Conservation (phyloP, 2,113 vertebrate genomes). For the Ochotona curzoniae region DNA sequence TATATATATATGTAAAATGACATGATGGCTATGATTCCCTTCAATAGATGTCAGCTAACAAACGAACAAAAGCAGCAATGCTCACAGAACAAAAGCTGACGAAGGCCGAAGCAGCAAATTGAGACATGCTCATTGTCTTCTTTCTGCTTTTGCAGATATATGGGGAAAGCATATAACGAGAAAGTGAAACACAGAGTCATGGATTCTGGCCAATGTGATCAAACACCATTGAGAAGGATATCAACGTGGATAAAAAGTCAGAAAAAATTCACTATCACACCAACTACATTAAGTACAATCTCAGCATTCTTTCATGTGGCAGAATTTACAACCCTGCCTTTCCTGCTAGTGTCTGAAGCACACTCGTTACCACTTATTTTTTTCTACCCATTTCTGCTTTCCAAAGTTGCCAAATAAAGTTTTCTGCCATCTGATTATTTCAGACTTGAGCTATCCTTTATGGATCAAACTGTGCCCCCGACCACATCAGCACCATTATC, state of each 20-base stretch:
- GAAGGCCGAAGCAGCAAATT: not conserved
- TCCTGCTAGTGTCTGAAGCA: not conserved
- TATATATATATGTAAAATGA: not conserved
- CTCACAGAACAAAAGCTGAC: not conserved
- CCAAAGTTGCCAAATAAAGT: no score
- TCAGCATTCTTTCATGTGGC: not conserved
- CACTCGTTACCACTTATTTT: not conserved
- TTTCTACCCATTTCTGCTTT: no score
- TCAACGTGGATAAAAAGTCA: not conserved
- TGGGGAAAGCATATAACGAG: not conserved
- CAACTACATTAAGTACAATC: not conserved
- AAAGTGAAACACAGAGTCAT: not conserved
- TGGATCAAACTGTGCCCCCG: no score
- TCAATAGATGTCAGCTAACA: not conserved
- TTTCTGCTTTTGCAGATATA: not conserved
- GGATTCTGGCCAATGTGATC: not conserved
- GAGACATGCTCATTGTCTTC: rapidly evolving
- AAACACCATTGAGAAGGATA: not conserved
- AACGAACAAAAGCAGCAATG: not conserved
- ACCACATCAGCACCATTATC: no score
- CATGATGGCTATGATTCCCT: not conserved
- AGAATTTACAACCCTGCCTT: not conserved
- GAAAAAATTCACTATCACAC: not conserved
- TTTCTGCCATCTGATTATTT: no score
- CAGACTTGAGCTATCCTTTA: no score